Evolutionary conservation across 1,140 invertebrate species (phyloP).

Genomic region (Brachionus angularis): DNA sequence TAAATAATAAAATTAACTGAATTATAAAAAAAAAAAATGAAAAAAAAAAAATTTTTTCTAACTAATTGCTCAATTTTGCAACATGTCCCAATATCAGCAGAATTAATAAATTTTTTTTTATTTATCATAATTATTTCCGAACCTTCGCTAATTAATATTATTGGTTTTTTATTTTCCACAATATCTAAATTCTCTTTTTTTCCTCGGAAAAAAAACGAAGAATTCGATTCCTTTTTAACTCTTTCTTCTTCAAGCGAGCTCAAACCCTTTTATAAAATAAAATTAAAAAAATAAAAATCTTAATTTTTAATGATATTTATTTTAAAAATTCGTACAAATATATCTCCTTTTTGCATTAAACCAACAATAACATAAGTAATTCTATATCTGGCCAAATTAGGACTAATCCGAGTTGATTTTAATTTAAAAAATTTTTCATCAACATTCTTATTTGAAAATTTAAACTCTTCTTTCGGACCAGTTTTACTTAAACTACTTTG

Average conservation of each 20-base stretch:
- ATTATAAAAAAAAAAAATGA: neutral
- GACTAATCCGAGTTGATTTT: neutral
- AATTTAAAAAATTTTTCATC: neutral
- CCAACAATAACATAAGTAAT: constrained; percentile 6
- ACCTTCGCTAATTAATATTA: constrained; percentile 20
- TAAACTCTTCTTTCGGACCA: no score
- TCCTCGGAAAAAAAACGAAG: no score
- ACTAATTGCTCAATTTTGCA: constrained; percentile 31
- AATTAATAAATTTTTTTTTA: constrained; percentile 8
- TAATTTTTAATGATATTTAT: neutral
- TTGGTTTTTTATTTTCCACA: neutral
- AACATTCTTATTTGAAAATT: no score
- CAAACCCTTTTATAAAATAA: neutral
- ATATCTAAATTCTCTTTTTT: no score
- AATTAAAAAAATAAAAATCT: neutral
- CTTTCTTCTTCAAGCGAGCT: constrained; percentile 6
- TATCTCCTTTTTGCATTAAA: constrained; percentile 9
- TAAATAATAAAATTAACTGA: neutral
- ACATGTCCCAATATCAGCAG: constrained; percentile 12
- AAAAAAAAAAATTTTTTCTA: neutral
- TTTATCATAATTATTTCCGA: constrained; percentile 10
- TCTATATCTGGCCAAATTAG: neutral
- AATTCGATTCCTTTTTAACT: neutral
- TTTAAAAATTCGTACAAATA: neutral
- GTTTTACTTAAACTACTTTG: no score